Conservation (phyloP, 2,797 vertebrate species). For the Synanceia verrucosa region DNA sequence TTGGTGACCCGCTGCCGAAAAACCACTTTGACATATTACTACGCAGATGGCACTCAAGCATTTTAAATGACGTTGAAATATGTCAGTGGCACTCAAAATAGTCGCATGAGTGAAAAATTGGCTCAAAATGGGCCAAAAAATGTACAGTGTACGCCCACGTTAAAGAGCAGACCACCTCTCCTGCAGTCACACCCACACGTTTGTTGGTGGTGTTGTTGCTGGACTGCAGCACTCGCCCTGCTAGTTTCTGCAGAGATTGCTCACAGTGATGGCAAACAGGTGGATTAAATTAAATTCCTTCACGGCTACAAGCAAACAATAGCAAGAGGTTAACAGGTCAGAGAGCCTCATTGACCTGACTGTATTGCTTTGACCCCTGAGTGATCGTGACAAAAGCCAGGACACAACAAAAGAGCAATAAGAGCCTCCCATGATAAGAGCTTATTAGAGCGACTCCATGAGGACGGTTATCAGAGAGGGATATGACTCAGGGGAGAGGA, state of each 20-base stretch:
- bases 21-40: no score
- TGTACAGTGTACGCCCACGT: neutral
- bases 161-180: neutral
- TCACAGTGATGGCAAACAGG: neutral
- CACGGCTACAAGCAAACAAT: neutral
- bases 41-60: no score
- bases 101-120: no score
- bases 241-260: neutral
- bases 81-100: no score
- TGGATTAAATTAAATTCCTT: neutral
- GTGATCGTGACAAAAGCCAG: neutral
- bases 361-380: slow-evolving; percentile 18
- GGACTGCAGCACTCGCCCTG: neutral
- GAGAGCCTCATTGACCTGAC: neutral
- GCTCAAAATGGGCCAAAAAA: no score
- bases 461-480: neutral
- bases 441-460: slow-evolving; percentile 7
- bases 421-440: neutral
- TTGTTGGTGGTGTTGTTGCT: neutral
- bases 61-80: no score
- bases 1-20: no score
- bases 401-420: neutral
- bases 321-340: neutral
- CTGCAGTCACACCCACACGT: neutral
- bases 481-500: slow-evolving; percentile 9